Base-by-base conservation (phyloP, 2,888 invertebrate genomes). In the Drosophila subquinaria region DNA sequence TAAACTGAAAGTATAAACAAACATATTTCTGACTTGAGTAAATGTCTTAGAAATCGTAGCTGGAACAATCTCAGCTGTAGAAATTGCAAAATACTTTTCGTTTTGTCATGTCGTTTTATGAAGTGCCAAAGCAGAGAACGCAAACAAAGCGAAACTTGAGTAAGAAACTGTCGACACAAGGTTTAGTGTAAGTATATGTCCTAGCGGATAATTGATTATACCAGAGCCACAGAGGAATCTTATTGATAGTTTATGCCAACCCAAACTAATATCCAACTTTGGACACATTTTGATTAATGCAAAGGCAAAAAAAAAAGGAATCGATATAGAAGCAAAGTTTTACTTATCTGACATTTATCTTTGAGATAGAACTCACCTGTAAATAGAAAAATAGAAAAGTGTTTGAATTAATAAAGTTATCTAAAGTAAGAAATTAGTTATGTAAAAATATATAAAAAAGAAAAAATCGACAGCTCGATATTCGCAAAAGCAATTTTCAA, bases 231-330 rank as follows among this genome's bases (percentile, higher is more conserved):
- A 64, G 13, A 53, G 15, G 47, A 30, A 42, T 43, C 40, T 52
- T 52, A 63, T 70, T 68, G 69, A 66, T 63, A 73, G 66, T 53
- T 74, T 27, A 43, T 38, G 11, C 20, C 20, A 20, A 43, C 6
- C 13, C 6, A 20, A 17, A 53, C 55, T 27, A 30, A 10, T 15
- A 53, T 42, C 23, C 13, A 61, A 76, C 60, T 70, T 77, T 61
- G 60, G 65, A 64, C 62, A 75, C 64, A 59, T 66, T 78, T 79
- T 75, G 78, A 79, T 78, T 77, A 77, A 77, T 77, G 78, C 64
- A 20, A 36, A 35, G 36, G 42, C 35, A 69, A 63, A 73, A 67
- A 70, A 77, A 64, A 73, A n/a, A 8, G 8, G 36, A 55, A 65
- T 71, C 59, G 4, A 55, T 52, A 60, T 52, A 38, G 10, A 48